These are phyloP conservation scores for Danaus chrysippus DNA, from an alignment of 2,888 invertebrate genomes.

Conservation along the genomic window DNA sequence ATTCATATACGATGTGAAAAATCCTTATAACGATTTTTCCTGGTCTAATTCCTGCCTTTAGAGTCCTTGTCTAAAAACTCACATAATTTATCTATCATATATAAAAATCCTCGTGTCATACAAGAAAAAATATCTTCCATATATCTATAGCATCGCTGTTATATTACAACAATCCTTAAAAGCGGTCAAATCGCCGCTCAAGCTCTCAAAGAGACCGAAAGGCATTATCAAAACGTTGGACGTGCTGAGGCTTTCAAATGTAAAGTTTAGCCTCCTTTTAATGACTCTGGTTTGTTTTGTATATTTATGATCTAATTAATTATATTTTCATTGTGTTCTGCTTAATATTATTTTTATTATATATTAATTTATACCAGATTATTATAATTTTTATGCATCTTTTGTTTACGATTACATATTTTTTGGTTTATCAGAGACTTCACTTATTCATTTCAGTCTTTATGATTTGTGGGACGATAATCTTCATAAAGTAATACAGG, in stretches of 20 bases:
- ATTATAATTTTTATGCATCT: too few species aligned
- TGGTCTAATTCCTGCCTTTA: too few species aligned
- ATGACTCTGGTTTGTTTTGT: constrained; percentile 6
- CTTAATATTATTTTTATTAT: not conserved
- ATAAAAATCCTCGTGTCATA: not conserved
- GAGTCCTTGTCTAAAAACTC: too few species aligned
- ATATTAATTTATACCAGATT: too few species aligned
- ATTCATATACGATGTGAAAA: too few species aligned
- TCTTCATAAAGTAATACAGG: too few species aligned
- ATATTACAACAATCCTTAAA: constrained; percentile 21
- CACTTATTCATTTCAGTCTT: too few species aligned
- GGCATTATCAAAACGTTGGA: constrained; percentile 36
- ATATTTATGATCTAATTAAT: not conserved
- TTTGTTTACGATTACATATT: too few species aligned
- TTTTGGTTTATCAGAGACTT: too few species aligned
- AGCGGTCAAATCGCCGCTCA: constrained; percentile 37
- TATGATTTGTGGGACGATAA: too few species aligned
- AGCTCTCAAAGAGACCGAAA: constrained; percentile 54
- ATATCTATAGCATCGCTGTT: constrained; percentile 27
- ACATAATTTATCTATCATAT: not conserved
- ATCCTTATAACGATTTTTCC: too few species aligned
- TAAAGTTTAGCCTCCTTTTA: constrained; percentile 16
- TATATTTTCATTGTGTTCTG: not conserved
- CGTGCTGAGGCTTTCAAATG: constrained; percentile 46
- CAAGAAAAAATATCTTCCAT: constrained; percentile 9